These are phyloP conservation scores for Tetropium fuscum DNA, from an alignment of 2,888 invertebrate species.

Conservation along the genomic window DNA sequence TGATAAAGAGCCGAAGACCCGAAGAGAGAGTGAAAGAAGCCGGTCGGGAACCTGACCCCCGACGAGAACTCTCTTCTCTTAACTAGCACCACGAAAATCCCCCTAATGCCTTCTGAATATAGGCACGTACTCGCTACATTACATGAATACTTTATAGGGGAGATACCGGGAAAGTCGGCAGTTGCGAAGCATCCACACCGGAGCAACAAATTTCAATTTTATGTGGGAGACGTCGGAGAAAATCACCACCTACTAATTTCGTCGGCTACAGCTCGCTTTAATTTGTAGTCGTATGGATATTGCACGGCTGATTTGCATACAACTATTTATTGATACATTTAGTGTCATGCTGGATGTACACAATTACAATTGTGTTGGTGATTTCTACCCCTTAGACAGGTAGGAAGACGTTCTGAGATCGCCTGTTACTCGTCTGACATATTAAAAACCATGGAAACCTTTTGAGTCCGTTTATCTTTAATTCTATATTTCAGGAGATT, in stretches of 20 bases:
- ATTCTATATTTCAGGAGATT: too few relatives aligned
- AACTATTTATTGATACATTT: too few relatives aligned
- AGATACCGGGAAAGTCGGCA: constrained; percentile 27
- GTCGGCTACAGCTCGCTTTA: background rate
- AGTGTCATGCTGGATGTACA: too few relatives aligned
- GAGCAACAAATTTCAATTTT: constrained; percentile 41
- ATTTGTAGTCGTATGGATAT: background rate
- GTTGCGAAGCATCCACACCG: constrained; percentile 31
- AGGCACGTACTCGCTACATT: constrained; percentile 44
- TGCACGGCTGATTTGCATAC: background rate
- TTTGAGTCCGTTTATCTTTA: too few relatives aligned
- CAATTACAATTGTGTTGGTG: too few relatives aligned
- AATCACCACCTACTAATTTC: constrained; percentile 22
- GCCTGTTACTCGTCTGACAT: too few relatives aligned
- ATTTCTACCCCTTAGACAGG: too few relatives aligned
- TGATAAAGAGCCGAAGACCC: constrained; percentile 1
- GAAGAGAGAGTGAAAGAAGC: constrained; percentile 9
- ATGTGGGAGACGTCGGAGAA: constrained; percentile 24
- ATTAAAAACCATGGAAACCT: too few relatives aligned
- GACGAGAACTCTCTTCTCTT: constrained; percentile 8
- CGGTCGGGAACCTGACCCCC: background rate
- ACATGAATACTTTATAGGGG: constrained; percentile 48
- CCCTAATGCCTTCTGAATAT: constrained; percentile 37
- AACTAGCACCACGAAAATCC: constrained; percentile 28
- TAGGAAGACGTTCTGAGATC: too few relatives aligned